A percentile compares a stretch with the other conserved stretches of the same genome.
Conservation (phyloP, 2,888 invertebrate genomes). For the Branchipolynoe longqiensis region DNA sequence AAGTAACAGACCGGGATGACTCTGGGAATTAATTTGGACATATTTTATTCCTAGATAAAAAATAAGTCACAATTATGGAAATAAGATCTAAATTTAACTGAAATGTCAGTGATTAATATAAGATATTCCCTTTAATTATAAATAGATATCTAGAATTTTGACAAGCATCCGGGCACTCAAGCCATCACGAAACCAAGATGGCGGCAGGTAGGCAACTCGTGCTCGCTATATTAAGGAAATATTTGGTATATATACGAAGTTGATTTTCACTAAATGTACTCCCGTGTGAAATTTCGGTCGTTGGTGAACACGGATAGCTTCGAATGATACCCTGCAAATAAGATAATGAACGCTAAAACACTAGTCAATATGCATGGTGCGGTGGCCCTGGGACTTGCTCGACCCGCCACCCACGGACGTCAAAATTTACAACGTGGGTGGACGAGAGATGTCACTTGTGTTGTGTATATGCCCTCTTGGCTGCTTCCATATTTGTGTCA, state of each 20-base stretch:
- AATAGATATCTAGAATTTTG: conserved; percentile 5
- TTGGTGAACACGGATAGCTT: neutral
- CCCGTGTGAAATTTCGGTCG: neutral
- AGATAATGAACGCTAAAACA: neutral
- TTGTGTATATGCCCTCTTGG: too few relatives aligned
- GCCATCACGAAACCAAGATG: conserved; percentile 57
- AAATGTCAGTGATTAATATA: neutral
- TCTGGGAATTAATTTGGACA: neutral
- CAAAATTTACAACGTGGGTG: conserved; percentile 44
- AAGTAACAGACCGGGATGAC: neutral
- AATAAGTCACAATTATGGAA: neutral
- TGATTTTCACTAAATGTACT: neutral
- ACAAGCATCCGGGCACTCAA: conserved; percentile 53
- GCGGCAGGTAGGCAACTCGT: conserved; percentile 58
- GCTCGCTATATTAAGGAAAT: conserved; percentile 9
- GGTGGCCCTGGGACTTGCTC: neutral
- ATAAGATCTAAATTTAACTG: too few relatives aligned
- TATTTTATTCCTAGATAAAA: neutral
- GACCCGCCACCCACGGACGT: neutral
- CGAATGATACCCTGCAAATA: neutral
- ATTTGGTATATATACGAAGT: neutral
- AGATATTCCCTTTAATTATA: neutral
- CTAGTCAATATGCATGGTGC: neutral
- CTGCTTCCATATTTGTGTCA: conserved; percentile 32
- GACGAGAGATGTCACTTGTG: neutral